Percentiles rank a stretch among this genome's conserved stretches.
Evolutionary conservation across 2,113 vertebrate genomes (phyloP).

Genomic region (Platichthys flesus): DNA sequence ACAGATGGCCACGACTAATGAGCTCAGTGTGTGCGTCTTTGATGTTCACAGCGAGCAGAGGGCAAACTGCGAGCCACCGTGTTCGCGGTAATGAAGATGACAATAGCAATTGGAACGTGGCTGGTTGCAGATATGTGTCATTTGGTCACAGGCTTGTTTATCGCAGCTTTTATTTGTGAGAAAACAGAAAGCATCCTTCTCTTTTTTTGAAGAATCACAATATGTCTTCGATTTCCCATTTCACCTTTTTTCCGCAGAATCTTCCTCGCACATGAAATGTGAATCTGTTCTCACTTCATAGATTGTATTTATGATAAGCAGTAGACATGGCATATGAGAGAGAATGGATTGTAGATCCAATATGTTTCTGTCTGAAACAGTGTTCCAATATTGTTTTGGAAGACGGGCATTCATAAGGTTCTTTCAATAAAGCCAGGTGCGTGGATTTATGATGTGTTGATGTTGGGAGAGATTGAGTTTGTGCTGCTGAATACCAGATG

Average conservation of each 20-base stretch:
- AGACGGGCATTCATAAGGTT: constrained; percentile 78
- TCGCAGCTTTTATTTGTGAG: constrained; percentile 54
- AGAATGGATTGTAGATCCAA: constrained; percentile 76
- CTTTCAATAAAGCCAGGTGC: constrained; percentile 83
- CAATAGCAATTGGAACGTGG: constrained; percentile 66
- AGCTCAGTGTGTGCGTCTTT: constrained; percentile 78
- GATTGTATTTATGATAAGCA: constrained; percentile 76
- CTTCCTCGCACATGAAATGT: constrained; percentile 66
- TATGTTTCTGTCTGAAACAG: constrained; percentile 78
- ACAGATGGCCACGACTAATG: constrained; percentile 84
- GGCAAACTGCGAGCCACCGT: constrained; percentile 68
- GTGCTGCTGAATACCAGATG: constrained; percentile 83
- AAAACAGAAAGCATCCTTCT: constrained; percentile 42
- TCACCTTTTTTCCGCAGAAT: constrained; percentile 31
- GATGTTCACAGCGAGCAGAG: constrained; percentile 69
- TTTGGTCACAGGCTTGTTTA: constrained; percentile 64
- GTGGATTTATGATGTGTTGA: constrained; percentile 84
- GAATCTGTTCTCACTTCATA: constrained; percentile 61
- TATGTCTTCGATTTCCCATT: constrained; percentile 49
- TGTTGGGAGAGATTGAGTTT: constrained; percentile 83
- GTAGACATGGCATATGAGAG: constrained; percentile 69
- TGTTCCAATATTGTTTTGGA: constrained; percentile 81
- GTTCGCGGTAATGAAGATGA: constrained; percentile 72
- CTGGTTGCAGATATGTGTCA: constrained; percentile 60
- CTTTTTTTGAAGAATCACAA: constrained; percentile 43